A percentile compares a stretch with the other conserved stretches of the same genome.
phyloP scores from a whole-genome alignment of 2,797 vertebrate species.

The Holocentrus rufus region DNA sequence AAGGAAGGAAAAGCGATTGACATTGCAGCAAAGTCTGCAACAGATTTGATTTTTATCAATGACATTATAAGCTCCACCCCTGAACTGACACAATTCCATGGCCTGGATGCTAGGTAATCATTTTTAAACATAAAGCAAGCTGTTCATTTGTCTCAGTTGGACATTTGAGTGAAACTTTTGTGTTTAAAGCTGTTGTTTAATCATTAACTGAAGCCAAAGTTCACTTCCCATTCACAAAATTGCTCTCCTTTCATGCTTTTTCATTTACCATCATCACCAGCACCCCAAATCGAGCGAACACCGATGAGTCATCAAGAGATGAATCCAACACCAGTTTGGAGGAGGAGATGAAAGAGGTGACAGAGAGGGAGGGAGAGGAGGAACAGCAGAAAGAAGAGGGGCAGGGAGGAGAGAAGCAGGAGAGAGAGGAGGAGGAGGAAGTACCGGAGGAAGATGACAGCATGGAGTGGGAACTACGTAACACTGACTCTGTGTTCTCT shows the following conservation, averaged over 20 bases:
- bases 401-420: constrained; percentile 20
- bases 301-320: constrained; percentile 16
- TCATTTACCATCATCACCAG: constrained; percentile 39
- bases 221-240: no score
- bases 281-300: constrained; percentile 53
- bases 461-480: constrained; percentile 83
- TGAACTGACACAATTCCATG: constrained; percentile 77
- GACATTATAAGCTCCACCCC: constrained; percentile 84
- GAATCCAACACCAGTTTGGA: constrained; percentile 54
- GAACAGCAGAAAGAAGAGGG: constrained; percentile 24
- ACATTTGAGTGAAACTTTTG: neutral
- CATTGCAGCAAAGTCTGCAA: constrained; percentile 34
- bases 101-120: constrained; percentile 72
- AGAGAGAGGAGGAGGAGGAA: constrained; percentile 21
- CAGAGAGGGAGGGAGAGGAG: constrained; percentile 21
- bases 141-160: neutral
- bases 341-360: constrained; percentile 60
- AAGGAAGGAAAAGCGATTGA: constrained; percentile 51
- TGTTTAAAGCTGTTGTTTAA: neutral
- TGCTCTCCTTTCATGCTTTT: neutral
- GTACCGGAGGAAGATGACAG: constrained; percentile 72
- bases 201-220: neutral
- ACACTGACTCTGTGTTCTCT: constrained; percentile 84
- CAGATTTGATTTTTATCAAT: constrained; percentile 70
- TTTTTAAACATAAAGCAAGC: constrained; percentile 4